Evolutionary conservation across 1,140 invertebrate species (phyloP), one percentile per base, ranked within the genome.

Genomic region (Drosophila truncata): DNA sequence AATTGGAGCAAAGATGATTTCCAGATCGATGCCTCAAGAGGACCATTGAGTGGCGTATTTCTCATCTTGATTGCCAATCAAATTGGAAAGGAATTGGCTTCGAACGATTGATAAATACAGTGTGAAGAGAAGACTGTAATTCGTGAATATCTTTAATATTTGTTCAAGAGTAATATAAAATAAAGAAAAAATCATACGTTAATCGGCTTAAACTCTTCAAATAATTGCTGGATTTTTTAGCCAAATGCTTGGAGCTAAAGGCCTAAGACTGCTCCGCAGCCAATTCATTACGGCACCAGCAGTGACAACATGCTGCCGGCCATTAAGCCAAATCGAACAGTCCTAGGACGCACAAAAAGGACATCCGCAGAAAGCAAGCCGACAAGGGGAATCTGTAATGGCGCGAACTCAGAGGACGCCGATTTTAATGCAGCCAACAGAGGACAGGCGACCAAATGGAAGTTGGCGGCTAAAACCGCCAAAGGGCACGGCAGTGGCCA

Each of bases 1-100:
- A 88, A 88, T 83, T 87, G 84, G 58, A 80, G n/a, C 80, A 83
- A 61, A 80, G 72, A 80, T 70, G 80, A 88, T 83, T 63, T 74
- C 52, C 59, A 41, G 83, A 70, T 82, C 76, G 69, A 76, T 77
- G 49, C 60, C 46, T 65, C 18, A 61, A 82, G 59, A 62, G 58
- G 18, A 20, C 37, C 50, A 41, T 42, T 29, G 58, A 49, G 18
- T n/a, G 42, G 44, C n/a, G 46, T 61, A 64, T 77, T 23, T 31
- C 25, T 18, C 47, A 33, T 2, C 42, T 44, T 66, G 37, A 65
- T 57, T 72, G 73, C 50, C 54, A 54, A 72, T 46, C 50, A 57
- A 63, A 33, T 74, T 63, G 61, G 20, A 49, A 60, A 16, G 42
- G 33, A 69, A 64, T 61, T 37, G 27, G 13, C 5, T 14, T 1